Evolutionary conservation across 2,113 vertebrate species (phyloP), one percentile per base, ranked within the genome.

Genomic region (Copsychus sechellarum): DNA sequence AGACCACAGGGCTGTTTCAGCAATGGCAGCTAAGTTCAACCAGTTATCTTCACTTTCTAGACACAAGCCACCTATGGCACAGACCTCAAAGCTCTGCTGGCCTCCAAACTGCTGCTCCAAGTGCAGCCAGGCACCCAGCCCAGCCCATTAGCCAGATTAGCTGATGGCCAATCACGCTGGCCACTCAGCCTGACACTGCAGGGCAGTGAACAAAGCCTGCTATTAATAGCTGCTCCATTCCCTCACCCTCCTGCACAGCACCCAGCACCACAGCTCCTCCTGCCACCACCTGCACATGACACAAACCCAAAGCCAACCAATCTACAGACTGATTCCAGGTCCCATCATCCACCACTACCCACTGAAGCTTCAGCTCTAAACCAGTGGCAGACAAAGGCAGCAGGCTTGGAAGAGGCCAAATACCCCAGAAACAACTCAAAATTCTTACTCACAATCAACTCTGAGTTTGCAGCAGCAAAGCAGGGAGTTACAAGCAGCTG

Each of bases 191-290:
- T 6, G 66, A 25, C 23, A 2, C 57, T 8, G 61, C 70, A 85
- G 48, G 25, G 21, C 33, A 71, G 8, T 0, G 33, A 56, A 81
- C 53, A 93, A 92, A 93, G 88, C 79, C 79, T 48, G 18, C 93
- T 95, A 69, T 77, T 77, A 88, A 77, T 93, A 95, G 36, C 91
- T 16, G n/a, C 50, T 28, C 40, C 34, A 14, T 5, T 29, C 61
- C 47, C 57, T 90, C 60, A 54, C 23, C 73, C 85, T 86, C 65
- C 54, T 38, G 47, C 48, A 42, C 4, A 56, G n/a, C 43, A 48
- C 29, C 24, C 6, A 45, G 16, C 29, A 38, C 9, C 70, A 47
- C 28, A 31, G 61, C 11, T 93, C 61, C 79, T 81, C 65, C 42
- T 79, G 76, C 40, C 29, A 28, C 47, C 33, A 33, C 14, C 34